Percentiles rank a stretch among this genome's conserved stretches.
These are phyloP conservation scores for Corapipo altera DNA, from an alignment of 2,113 vertebrate genomes.

Conservation along the genomic window DNA sequence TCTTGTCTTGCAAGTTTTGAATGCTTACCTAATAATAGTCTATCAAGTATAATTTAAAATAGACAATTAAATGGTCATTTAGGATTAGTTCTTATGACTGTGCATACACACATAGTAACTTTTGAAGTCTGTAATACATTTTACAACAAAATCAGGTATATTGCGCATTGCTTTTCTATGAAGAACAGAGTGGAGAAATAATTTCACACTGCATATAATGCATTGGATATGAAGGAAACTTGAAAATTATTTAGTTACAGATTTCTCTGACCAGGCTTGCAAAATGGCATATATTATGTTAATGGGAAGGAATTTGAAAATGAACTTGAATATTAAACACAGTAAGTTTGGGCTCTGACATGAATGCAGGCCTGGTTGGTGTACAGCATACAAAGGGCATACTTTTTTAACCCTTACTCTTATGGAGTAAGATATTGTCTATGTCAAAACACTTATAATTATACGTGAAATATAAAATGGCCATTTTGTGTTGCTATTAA, in stretches of 20 bases:
- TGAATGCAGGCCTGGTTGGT: conserved; percentile 44
- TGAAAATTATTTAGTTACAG: conserved; percentile 85
- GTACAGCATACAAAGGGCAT: conserved; percentile 41
- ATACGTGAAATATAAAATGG: not conserved
- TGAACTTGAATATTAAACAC: conserved; percentile 81
- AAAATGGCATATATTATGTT: conserved; percentile 81
- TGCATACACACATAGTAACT: conserved; percentile 8
- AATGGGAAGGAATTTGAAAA: conserved; percentile 79
- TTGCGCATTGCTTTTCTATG: conserved; percentile 52
- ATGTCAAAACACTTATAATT: not conserved
- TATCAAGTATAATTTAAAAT: conserved; percentile 38
- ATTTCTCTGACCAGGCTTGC: conserved; percentile 80
- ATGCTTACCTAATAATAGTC: not conserved
- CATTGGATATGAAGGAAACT: conserved; percentile 80
- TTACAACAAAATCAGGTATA: conserved; percentile 57
- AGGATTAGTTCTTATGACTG: conserved; percentile 45
- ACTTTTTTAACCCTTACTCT: conserved; percentile 63
- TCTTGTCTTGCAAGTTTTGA: conserved; percentile 32
- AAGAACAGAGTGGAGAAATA: conserved; percentile 73
- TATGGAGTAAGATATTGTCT: not conserved
- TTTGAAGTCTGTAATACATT: conserved; percentile 50
- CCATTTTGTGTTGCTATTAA: not conserved
- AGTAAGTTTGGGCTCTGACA: conserved; percentile 75
- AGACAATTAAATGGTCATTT: conserved; percentile 62
- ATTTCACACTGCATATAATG: conserved; percentile 83